These are phyloP conservation scores for Morinoia aosen DNA, from an alignment of 2,888 invertebrate genomes.

Conservation along the genomic window DNA sequence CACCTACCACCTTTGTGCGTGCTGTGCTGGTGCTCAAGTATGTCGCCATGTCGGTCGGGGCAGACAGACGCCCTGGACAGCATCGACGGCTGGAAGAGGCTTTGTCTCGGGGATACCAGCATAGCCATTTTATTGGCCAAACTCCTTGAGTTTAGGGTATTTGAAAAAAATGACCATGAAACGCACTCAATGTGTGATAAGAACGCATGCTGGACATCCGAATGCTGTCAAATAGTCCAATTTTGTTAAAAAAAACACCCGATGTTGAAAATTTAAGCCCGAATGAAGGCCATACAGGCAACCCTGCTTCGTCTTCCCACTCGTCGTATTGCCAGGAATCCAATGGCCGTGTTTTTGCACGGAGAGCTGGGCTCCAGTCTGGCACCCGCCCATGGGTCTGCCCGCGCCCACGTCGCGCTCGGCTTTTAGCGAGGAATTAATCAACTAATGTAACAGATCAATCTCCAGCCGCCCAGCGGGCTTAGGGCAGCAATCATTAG, in stretches of 20 bases:
- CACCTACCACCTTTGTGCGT: not conserved
- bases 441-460: not conserved
- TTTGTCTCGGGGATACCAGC: no score
- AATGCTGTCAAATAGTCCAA: no score
- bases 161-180: no score
- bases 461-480: not conserved
- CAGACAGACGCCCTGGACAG: not conserved
- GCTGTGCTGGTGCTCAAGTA: not conserved
- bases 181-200: no score
- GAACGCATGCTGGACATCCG: no score
- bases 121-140: no score
- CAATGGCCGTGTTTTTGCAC: constrained; percentile 23
- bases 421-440: not conserved
- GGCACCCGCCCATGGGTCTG: constrained; percentile 40
- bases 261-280: no score
- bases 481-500: not conserved
- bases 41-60: not conserved
- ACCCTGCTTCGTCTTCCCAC: constrained; percentile 33
- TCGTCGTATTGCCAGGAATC: constrained; percentile 30
- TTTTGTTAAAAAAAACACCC: no score
- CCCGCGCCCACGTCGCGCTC: not conserved
- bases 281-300: not conserved
- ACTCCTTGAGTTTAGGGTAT: no score
- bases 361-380: not conserved
- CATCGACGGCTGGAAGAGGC: not conserved